Evolutionary conservation across 2,797 vertebrate species (phyloP), one percentile per base, ranked within the genome.

Genomic region (Stomatorhinus walkeri): DNA sequence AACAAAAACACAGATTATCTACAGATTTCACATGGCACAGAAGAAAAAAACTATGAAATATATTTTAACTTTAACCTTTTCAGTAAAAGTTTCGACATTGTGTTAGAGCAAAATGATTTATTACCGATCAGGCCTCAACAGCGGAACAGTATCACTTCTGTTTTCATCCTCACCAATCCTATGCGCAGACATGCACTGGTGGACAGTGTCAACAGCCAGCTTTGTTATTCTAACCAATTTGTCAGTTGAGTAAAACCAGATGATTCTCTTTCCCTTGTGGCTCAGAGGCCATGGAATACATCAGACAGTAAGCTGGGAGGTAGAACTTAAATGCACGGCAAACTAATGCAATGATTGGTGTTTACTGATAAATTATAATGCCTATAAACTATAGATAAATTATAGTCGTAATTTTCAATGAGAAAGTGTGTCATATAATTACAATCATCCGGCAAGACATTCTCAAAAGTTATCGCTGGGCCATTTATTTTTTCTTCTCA

Each of bases 181-280:
- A 3, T 72, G n/a, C 88, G 90, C 84, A 89, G 90, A 91, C 89
- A 90, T 72, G 84, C 86, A 83, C 46, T 8, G 46, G 48, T 76
- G 91, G 88, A 90, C 89, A 90, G 89, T 91, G 89, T 85, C 89
- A 86, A 85, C 89, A 85, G 88, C 79, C 76, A 28, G 84, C 86
- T 91, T 91, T 92, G 91, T 92, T 88, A 91, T 91, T 87, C 46
- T 56, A 88, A 72, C 61, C 90, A 89, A 90, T 87, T 91, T 52
- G 52, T 64, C 89, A 52, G 56, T 49, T 46, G 83, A 85, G 49
- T 64, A 88, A 87, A 86, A 88, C 90, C 52, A 76, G 91, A 89
- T 76, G 87, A 90, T 87, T 88, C 51, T 19, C 54, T 88, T 90
- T 72, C 64, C 91, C 88, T 88, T 72, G 85, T 64, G 83, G 0